Evolutionary conservation across 2,888 invertebrate genomes (phyloP).

Genomic region (Peribatodes rhomboidaria): DNA sequence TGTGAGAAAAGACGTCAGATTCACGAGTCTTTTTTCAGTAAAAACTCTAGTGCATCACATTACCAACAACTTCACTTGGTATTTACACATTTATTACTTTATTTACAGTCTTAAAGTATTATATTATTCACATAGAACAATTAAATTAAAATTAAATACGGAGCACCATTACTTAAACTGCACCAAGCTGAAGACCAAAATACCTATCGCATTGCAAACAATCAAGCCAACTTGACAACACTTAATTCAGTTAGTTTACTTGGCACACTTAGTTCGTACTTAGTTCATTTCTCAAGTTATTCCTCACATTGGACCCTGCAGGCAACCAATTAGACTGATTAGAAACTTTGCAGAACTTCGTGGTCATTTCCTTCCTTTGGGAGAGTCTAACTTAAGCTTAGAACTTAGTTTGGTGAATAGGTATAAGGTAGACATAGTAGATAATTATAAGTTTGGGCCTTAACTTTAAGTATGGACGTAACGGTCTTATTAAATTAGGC

Average conservation of each 20-base stretch:
- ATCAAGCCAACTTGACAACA: not conserved
- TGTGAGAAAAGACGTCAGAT: too few relatives aligned
- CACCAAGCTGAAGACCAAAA: not conserved
- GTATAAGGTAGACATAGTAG: too few relatives aligned
- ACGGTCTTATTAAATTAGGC: too few relatives aligned
- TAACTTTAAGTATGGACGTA: too few relatives aligned
- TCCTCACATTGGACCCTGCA: conserved; percentile 15
- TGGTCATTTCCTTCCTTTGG: conserved; percentile 24
- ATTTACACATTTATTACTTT: too few relatives aligned
- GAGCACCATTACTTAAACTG: not conserved
- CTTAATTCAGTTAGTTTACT: conserved; percentile 19
- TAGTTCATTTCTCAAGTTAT: conserved; percentile 21
- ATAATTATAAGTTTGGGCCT: too few relatives aligned
- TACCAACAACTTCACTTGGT: too few relatives aligned
- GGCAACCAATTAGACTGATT: conserved; percentile 31
- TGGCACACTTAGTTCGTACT: conserved; percentile 23
- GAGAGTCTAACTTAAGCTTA: conserved; percentile 3
- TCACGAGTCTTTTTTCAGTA: too few relatives aligned
- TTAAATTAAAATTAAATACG: too few relatives aligned
- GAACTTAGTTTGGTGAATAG: not conserved
- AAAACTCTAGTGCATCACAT: too few relatives aligned
- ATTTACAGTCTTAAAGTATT: too few relatives aligned
- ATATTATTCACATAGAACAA: too few relatives aligned
- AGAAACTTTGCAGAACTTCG: conserved; percentile 24
- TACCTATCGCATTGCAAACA: not conserved